Percentiles rank a stretch among this genome's conserved stretches.
These are phyloP conservation scores for Micronycteris hirsuta DNA, from an alignment of 2,113 vertebrate species.

Conservation along the genomic window DNA sequence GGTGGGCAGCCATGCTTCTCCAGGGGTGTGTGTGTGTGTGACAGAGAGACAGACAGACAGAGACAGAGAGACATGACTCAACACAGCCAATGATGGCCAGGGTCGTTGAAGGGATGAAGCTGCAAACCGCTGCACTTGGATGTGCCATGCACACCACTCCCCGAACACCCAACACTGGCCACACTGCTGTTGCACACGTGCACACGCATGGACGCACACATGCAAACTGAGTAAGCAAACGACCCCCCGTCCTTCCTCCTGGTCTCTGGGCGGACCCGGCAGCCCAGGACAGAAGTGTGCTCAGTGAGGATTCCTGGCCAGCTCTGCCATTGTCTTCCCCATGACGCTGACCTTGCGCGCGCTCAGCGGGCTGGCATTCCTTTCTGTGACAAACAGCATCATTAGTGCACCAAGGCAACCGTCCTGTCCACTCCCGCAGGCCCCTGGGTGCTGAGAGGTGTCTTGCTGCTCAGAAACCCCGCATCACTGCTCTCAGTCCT, in stretches of 20 bases:
- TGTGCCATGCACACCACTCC: background rate
- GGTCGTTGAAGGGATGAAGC: background rate
- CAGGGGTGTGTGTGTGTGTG: no score
- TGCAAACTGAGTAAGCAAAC: background rate
- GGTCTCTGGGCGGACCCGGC: background rate
- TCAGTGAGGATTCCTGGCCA: background rate
- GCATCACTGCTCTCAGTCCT: background rate
- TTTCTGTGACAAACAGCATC: background rate
- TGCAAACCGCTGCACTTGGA: background rate
- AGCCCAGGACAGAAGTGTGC: background rate
- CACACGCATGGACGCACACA: background rate
- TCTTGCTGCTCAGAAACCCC: background rate
- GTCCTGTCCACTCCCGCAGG: background rate
- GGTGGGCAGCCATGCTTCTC: background rate
- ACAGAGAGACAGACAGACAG: background rate
- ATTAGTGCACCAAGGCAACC: background rate
- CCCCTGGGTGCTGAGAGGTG: background rate
- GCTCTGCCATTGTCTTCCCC: background rate
- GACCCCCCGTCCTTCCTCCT: background rate
- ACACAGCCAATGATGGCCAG: background rate
- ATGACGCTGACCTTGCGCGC: background rate
- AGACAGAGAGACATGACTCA: background rate
- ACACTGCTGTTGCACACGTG: background rate
- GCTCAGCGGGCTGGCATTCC: background rate
- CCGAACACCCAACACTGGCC: background rate